A percentile compares a stretch with the other conserved stretches of the same genome.
Evolutionary conservation across 1,140 invertebrate species (phyloP).

Genomic region (Ladona fulva): DNA sequence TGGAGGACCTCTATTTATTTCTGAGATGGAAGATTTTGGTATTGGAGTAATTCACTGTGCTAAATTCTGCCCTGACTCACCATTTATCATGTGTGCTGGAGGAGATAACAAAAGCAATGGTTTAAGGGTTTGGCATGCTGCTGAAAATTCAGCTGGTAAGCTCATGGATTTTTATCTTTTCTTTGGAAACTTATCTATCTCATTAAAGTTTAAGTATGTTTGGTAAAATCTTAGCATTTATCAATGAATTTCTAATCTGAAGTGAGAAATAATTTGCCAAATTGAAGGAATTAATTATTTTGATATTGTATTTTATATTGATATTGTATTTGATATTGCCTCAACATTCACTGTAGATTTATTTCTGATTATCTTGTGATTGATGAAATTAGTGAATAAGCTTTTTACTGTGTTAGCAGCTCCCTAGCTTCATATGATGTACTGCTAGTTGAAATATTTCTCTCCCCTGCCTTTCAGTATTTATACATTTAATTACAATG

Average conservation of each 20-base stretch:
- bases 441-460: no score
- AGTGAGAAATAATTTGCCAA: not conserved
- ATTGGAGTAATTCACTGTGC: conserved; percentile 66
- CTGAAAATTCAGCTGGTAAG: conserved; percentile 53
- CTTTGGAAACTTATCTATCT: not conserved
- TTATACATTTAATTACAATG: no score
- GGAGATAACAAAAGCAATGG: conserved; percentile 74
- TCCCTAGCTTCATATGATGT: no score
- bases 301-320: not conserved
- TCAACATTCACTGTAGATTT: not conserved
- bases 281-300: not conserved
- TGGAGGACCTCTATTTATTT: conserved; percentile 37
- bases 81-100: conserved; percentile 67
- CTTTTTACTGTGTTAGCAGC: no score
- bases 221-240: not conserved
- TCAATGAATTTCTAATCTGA: not conserved
- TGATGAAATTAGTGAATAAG: no score
- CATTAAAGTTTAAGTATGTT: not conserved
- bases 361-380: no score
- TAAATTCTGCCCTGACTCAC: conserved; percentile 65
- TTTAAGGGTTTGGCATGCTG: conserved; percentile 66
- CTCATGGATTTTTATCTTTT: not conserved
- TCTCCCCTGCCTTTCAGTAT: no score
- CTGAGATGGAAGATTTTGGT: conserved; percentile 46
- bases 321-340: not conserved